phyloP scores from a whole-genome alignment of 2,113 vertebrate species.

The Oenanthe oenanthe region DNA sequence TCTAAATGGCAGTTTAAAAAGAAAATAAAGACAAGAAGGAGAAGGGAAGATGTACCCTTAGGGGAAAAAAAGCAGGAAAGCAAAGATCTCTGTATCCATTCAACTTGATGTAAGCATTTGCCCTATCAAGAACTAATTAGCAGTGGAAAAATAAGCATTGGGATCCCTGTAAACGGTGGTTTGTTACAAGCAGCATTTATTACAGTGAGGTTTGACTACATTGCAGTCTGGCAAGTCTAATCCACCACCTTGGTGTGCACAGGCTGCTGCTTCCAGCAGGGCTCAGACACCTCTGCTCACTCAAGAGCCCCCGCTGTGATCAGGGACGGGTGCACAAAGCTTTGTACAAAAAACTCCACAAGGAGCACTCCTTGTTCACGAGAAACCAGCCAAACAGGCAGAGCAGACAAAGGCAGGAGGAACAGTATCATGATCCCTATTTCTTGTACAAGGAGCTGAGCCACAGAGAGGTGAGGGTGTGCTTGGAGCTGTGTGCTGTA shows the following conservation, averaged over 20 bases:
- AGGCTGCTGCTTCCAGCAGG: neutral
- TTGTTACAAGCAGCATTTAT: neutral
- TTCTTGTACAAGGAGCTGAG: neutral
- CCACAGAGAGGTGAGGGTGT: neutral
- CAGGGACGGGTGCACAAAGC: neutral
- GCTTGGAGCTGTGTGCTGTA: neutral
- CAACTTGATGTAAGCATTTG: neutral
- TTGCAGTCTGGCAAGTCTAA: neutral
- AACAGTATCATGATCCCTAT: neutral
- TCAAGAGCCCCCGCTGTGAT: neutral
- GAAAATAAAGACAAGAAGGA: conserved; percentile 21
- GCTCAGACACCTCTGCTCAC: neutral
- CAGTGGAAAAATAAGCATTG: neutral
- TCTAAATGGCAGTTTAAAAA: conserved; percentile 31
- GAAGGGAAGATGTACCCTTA: neutral
- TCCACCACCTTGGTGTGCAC: neutral
- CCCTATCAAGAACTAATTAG: conserved; percentile 4
- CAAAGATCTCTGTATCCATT: neutral
- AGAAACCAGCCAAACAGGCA: neutral
- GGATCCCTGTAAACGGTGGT: neutral
- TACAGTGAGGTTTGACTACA: neutral
- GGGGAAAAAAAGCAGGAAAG: neutral
- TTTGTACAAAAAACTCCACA: neutral
- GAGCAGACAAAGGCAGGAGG: neutral
- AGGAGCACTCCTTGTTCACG: neutral